These are phyloP conservation scores for Cyanistes caeruleus DNA, from an alignment of 2,113 vertebrate species.

Conservation along the genomic window DNA sequence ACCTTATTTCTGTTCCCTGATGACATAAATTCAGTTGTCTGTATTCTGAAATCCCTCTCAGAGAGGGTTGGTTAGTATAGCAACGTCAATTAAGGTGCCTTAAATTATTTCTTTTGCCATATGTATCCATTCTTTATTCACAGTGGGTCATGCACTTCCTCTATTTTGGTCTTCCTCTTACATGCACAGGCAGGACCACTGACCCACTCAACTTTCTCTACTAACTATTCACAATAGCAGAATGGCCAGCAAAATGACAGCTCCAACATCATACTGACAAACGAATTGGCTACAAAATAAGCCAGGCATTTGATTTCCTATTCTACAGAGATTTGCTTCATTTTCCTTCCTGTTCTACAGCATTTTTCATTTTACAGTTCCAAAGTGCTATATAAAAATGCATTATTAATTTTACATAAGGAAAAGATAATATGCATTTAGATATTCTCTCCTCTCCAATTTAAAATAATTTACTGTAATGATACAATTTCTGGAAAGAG, in stretches of 20 bases:
- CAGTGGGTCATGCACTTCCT: not conserved
- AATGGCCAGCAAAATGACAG: not conserved
- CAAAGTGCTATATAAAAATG: slow-evolving; percentile 66
- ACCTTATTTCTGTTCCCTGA: not conserved
- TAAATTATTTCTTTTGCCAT: not conserved
- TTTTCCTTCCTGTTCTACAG: not conserved
- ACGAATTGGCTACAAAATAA: not conserved
- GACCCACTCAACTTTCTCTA: not conserved
- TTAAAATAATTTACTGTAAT: slow-evolving; percentile 67
- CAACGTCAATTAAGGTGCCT: not conserved
- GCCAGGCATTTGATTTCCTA: not conserved
- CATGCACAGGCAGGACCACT: not conserved
- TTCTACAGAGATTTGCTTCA: not conserved
- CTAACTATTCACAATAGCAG: not conserved
- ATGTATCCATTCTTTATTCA: not conserved
- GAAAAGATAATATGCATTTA: slow-evolving; percentile 51
- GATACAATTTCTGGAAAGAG: slow-evolving; percentile 55
- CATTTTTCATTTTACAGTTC: slow-evolving; percentile 41
- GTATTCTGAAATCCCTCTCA: not conserved
- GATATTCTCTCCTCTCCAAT: slow-evolving; percentile 25
- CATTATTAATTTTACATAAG: slow-evolving; percentile 40
- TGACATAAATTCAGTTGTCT: not conserved
- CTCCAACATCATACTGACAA: not conserved
- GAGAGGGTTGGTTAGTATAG: not conserved
- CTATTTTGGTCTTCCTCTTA: not conserved